Base-by-base conservation (phyloP, 2,888 invertebrate genomes). In the Graphium colonna region DNA sequence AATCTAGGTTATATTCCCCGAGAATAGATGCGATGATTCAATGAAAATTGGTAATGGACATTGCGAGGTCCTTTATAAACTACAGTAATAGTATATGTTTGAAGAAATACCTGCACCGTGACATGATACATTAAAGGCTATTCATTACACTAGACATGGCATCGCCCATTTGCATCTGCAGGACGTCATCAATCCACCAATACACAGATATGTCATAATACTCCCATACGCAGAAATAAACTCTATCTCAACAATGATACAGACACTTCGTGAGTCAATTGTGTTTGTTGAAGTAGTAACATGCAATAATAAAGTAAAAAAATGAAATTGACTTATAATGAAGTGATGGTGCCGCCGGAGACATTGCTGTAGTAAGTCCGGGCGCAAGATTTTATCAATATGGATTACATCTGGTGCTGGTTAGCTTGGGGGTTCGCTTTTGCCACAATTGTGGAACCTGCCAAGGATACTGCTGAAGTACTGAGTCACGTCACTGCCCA, bases 401-500 rank as follows among this genome's bases (percentile, higher is more conserved):
- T 57, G 38, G 51, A 55, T 50, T 46, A 10, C 4, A 16, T 33
- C 48, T 1, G 42, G 46, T 13, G 58, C 56, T 69, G 62, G 57
- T 55, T 72, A 55, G 59, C 65, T 21, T 60, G 55, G 54, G 60
- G 56, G 10, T 51, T 74, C 45, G 60, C 70, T 52, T 45, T 69
- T 58, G 61, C 15, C 1, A 26, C 13, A 7, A 17, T 13, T 8
- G 9, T 26, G 9, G 49, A 33, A 8, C 26, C 64, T 39, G 83
- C 73, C 53, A 56, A 43, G 5, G 81, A 79, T 0, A 75, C 79
- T 0, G 85, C 87, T 0, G 89, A 86, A 65, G 82, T 84, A 42
- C 84, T 89, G 89, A 85, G 87, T 58, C 89, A 88, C 39, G 88
- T 87, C n/a, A 81, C 85, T 0, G 87, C 86, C 0, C 84, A 87